These are phyloP conservation scores for Brachionus plicatilis DNA, from an alignment of 1,140 invertebrate genomes.

Conservation along the genomic window DNA sequence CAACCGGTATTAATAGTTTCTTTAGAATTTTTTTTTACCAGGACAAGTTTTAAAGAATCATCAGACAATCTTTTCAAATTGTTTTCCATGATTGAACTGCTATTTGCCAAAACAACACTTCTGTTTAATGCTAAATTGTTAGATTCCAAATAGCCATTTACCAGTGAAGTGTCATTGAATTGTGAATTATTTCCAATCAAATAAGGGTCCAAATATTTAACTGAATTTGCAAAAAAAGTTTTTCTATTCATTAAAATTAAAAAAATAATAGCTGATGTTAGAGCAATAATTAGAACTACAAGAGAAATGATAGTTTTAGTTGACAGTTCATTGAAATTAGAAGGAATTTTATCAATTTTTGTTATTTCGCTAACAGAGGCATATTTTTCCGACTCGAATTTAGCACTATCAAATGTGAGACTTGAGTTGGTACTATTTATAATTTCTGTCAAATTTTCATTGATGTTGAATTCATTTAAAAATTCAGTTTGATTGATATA, in stretches of 20 bases:
- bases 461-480: neutral
- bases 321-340: neutral
- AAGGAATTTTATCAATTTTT: neutral
- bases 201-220: neutral
- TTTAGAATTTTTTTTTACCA: neutral
- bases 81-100: neutral
- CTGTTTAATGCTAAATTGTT: neutral
- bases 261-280: neutral
- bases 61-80: neutral
- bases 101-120: neutral
- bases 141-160: slow-evolving; percentile 17
- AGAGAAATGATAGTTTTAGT: neutral
- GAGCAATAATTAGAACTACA: neutral
- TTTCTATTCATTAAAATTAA: neutral
- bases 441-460: neutral
- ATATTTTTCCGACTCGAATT: neutral
- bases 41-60: slow-evolving; percentile 8
- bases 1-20: neutral
- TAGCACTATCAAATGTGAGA: neutral
- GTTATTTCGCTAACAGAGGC: neutral
- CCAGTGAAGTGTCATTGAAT: neutral
- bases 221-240: neutral
- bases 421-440: neutral
- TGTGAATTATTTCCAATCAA: neutral
- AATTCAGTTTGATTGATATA: neutral